Base-by-base conservation (phyloP, 2,113 vertebrate species). In the Chlamydotis undulata region DNA sequence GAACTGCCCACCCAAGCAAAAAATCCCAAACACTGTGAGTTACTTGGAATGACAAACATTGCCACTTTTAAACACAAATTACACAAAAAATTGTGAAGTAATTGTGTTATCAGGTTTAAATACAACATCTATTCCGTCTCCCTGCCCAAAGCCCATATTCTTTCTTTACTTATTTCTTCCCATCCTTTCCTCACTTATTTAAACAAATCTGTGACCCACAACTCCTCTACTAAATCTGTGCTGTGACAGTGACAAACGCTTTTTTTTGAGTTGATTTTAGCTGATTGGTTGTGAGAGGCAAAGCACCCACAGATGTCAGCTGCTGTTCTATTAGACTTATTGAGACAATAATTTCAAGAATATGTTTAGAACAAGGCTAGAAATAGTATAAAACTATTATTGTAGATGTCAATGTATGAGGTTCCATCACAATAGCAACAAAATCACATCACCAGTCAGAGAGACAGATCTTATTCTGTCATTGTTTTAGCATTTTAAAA, bases 281-380 rank as follows among this genome's bases (percentile, higher is more conserved):
- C 43, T 81, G 70, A 83, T 61, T 55, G 71, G 60, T 90, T 91
- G 53, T 35, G 65, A 93, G 71, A 90, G 63, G 43, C 74, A 92
- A 90, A 94, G 68, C 79, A 90, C 17, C 31, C 84, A 65, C 96
- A 94, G 85, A 93, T 84, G 84, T 91, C 91, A 96, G 85, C 71
- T 90, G 83, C 57, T 86, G 31, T 82, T 94, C 55, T 76, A n/a
- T 65, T 60, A 88, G 49, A 56, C 35, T 86, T 81, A 60, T 28
- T 49, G 60, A 94, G 57, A 83, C 78, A 74, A 82, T 81, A 35
- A 35, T 35, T 77, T 57, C 45, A 56, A 43, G 37, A 91, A 70
- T 33, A 65, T 9, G 2, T 60, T 77, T 53, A 87, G n/a, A 92
- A 70, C 35, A 55, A 83, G 43, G 41, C 71, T 65, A 71, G 52